A percentile compares a stretch with the other conserved stretches of the same genome.
Evolutionary conservation across 2,797 vertebrate species (phyloP).

Genomic region (Scyliorhinus canicula): DNA sequence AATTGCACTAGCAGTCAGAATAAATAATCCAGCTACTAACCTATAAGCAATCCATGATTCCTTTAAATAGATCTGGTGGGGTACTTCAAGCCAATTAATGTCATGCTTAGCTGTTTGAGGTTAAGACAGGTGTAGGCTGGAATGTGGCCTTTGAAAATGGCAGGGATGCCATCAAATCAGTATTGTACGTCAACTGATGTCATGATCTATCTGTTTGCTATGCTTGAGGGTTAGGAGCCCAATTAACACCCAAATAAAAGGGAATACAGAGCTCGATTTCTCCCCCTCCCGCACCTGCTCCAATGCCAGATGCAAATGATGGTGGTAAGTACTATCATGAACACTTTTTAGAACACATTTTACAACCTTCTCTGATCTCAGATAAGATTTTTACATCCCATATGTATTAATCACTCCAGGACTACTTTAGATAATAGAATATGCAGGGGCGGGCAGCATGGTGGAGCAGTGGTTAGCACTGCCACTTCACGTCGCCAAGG

Average conservation of each 20-base stretch:
- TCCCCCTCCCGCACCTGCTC: too few relatives aligned
- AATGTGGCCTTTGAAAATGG: not conserved
- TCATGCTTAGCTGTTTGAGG: not conserved
- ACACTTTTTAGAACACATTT: not conserved
- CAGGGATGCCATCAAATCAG: not conserved
- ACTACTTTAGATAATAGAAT: not conserved
- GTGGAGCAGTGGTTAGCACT: too few relatives aligned
- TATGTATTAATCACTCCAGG: not conserved
- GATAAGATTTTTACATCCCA: not conserved
- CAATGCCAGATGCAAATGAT: too few relatives aligned
- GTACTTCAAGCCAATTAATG: not conserved
- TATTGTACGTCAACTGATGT: too few relatives aligned
- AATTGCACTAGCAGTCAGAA: not conserved
- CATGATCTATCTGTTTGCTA: not conserved
- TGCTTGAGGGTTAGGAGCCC: not conserved
- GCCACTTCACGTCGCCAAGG: too few relatives aligned
- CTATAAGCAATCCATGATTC: not conserved
- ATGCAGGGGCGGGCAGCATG: too few relatives aligned
- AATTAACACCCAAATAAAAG: too few relatives aligned
- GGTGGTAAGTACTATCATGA: not conserved
- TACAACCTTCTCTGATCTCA: not conserved
- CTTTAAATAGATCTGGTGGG: not conserved
- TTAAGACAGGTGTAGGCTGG: not conserved
- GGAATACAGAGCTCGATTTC: too few relatives aligned
- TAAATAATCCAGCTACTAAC: not conserved